These are phyloP conservation scores for Spialia ferax DNA, from an alignment of 2,888 invertebrate species.

Conservation along the genomic window DNA sequence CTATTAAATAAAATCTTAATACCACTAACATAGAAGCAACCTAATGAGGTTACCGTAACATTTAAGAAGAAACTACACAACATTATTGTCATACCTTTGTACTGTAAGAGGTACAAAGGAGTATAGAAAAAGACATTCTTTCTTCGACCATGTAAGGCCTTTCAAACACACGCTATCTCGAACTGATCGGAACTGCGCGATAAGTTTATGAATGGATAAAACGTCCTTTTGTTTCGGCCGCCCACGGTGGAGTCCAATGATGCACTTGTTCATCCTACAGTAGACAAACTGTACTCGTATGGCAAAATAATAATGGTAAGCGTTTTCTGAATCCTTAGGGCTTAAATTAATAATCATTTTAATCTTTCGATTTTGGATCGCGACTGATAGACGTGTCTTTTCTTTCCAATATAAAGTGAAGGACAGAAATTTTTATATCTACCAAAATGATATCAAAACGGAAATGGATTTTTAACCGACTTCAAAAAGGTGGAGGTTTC, in stretches of 20 bases:
- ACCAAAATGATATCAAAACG: too few relatives aligned
- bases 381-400: too few relatives aligned
- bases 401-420: too few relatives aligned
- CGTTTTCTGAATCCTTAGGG: too few relatives aligned
- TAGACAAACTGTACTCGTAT: not conserved
- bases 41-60: slow-evolving; percentile 6
- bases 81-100: slow-evolving; percentile 21
- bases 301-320: too few relatives aligned
- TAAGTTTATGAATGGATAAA: slow-evolving; percentile 56
- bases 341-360: too few relatives aligned
- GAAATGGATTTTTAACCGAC: too few relatives aligned
- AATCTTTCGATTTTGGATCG: too few relatives aligned
- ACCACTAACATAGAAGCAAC: too few relatives aligned
- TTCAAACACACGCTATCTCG: slow-evolving; percentile 46
- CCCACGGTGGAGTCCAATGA: slow-evolving; percentile 48
- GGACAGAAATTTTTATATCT: too few relatives aligned
- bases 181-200: slow-evolving; percentile 46
- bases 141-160: slow-evolving; percentile 36
- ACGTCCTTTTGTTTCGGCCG: slow-evolving; percentile 54
- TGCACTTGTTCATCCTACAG: slow-evolving; percentile 6
- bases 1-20: too few relatives aligned
- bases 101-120: slow-evolving; percentile 30
- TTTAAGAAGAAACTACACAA: slow-evolving; percentile 5
- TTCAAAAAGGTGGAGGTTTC: too few relatives aligned
- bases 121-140: slow-evolving; percentile 38